Percentiles rank a stretch among this genome's conserved stretches.
These are phyloP conservation scores for Sebastes alutus DNA, from an alignment of 2,797 vertebrate genomes.

Conservation along the genomic window DNA sequence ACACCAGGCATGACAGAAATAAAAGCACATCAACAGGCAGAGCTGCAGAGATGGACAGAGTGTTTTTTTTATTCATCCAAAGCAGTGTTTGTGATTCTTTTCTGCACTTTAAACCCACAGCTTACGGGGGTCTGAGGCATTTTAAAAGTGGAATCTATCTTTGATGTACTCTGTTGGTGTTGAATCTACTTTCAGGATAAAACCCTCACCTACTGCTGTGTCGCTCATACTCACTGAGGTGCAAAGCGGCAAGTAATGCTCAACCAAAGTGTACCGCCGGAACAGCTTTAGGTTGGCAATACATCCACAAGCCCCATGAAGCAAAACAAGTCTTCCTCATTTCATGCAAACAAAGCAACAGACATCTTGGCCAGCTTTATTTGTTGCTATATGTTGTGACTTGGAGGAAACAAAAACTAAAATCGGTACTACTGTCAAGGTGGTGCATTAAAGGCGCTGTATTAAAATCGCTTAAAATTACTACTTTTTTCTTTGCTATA, in stretches of 20 bases:
- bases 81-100: constrained; percentile 60
- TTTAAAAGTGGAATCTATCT: constrained; percentile 60
- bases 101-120: constrained; percentile 62
- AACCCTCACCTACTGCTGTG: constrained; percentile 66
- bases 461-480: background rate
- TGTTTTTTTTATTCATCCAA: constrained; percentile 68
- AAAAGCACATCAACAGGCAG: constrained; percentile 68
- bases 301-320: constrained; percentile 10
- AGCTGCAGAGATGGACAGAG: constrained; percentile 49
- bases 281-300: constrained; percentile 40
- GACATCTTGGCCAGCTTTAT: constrained; percentile 5
- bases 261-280: constrained; percentile 26
- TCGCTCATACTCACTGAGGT: constrained; percentile 51
- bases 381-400: background rate
- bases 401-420: background rate
- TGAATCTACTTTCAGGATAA: constrained; percentile 63
- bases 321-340: constrained; percentile 39
- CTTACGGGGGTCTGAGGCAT: constrained; percentile 42
- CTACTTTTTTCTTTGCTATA: background rate
- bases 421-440: background rate
- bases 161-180: constrained; percentile 50
- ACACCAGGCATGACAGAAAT: constrained; percentile 65
- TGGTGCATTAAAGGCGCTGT: background rate
- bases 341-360: constrained; percentile 43
- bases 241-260: constrained; percentile 65